Conservation (phyloP, 2,888 invertebrate genomes). For the Timema cristinae region DNA sequence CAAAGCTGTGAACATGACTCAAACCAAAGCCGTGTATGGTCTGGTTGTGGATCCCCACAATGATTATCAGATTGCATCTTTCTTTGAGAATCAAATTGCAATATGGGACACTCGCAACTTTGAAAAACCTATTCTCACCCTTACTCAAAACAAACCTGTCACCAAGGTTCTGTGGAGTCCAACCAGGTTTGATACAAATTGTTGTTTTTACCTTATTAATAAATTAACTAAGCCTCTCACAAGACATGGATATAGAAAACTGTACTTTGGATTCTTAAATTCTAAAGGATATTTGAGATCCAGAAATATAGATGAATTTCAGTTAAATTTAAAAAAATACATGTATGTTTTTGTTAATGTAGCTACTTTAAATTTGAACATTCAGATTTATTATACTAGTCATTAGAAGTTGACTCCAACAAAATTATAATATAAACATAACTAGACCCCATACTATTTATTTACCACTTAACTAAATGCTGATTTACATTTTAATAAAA, state of each 20-base stretch:
- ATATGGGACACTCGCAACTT: constrained; percentile 88
- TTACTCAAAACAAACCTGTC: constrained; percentile 65
- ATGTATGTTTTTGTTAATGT: too few relatives aligned
- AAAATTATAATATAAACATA: too few relatives aligned
- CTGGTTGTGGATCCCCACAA: constrained; percentile 73
- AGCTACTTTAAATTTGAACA: too few relatives aligned
- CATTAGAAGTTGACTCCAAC: too few relatives aligned
- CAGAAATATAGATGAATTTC: too few relatives aligned
- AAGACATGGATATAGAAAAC: not conserved
- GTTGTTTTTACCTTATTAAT: not conserved
- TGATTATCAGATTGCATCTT: constrained; percentile 78
- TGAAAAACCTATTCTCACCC: constrained; percentile 73
- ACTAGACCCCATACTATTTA: too few relatives aligned
- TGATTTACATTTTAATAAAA: too few relatives aligned
- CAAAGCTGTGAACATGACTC: constrained; percentile 62
- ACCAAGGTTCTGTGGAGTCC: constrained; percentile 84
- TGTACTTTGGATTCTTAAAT: too few relatives aligned
- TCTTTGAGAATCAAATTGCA: constrained; percentile 71
- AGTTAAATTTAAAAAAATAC: too few relatives aligned
- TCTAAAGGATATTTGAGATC: too few relatives aligned
- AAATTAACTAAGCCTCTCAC: not conserved
- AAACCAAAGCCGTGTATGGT: constrained; percentile 80
- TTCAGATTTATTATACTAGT: too few relatives aligned
- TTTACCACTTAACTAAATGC: too few relatives aligned
- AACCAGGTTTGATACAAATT: constrained; percentile 56